phyloP scores from a whole-genome alignment of 2,797 vertebrate genomes.

The Geotrypetes seraphini region DNA sequence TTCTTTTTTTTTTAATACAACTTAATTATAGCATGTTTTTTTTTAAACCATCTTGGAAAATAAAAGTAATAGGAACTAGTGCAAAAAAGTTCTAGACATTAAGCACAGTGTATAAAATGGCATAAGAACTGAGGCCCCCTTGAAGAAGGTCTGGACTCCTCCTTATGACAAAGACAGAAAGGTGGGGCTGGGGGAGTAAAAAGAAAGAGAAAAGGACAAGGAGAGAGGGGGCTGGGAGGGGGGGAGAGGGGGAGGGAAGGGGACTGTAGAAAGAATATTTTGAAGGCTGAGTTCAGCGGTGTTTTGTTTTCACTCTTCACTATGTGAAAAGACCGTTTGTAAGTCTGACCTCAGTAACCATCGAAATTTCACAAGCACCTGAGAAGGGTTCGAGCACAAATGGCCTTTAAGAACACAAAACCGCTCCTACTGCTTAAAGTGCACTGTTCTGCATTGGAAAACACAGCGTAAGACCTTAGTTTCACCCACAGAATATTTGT shows the following conservation, averaged over 20 bases:
- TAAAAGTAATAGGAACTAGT: slow-evolving; percentile 70
- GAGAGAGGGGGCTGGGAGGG: slow-evolving; percentile 23
- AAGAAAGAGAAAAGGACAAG: slow-evolving; percentile 15
- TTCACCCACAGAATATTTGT: not conserved
- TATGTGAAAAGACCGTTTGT: slow-evolving; percentile 13
- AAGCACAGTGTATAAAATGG: slow-evolving; percentile 81
- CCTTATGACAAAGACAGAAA: slow-evolving; percentile 38
- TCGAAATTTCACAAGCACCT: slow-evolving; percentile 23
- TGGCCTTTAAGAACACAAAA: slow-evolving; percentile 5
- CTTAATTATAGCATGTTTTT: slow-evolving; percentile 62
- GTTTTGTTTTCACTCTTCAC: slow-evolving; percentile 17
- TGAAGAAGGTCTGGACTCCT: slow-evolving; percentile 43
- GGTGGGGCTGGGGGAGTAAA: slow-evolving; percentile 4
- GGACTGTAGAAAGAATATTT: slow-evolving; percentile 43
- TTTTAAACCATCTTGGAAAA: slow-evolving; percentile 65
- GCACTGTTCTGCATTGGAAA: too few relatives aligned
- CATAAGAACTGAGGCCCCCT: slow-evolving; percentile 62
- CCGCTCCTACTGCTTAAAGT: not conserved
- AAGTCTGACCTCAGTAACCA: slow-evolving; percentile 26
- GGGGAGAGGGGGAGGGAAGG: slow-evolving; percentile 12
- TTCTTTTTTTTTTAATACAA: slow-evolving; percentile 55
- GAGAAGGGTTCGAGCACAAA: slow-evolving; percentile 39
- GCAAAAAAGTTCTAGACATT: slow-evolving; percentile 74
- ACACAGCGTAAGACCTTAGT: too few relatives aligned
- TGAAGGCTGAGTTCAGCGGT: slow-evolving; percentile 24